Conservation (phyloP, 2,888 invertebrate genomes). For the Rhodophaea formosa region DNA sequence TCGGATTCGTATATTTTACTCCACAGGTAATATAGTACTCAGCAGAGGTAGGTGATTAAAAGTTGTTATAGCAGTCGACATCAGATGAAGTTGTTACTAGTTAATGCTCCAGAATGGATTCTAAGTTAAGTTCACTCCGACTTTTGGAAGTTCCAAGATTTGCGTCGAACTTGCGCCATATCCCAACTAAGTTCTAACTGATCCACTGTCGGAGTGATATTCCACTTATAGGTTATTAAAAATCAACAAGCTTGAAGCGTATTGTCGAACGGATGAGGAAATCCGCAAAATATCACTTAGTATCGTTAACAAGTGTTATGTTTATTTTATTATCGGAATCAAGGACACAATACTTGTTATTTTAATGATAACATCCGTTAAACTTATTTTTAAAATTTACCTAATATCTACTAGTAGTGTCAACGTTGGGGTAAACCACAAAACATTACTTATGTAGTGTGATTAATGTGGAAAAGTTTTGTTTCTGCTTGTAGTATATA, state of each 20-base stretch:
- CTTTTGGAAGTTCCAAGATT: slow-evolving; percentile 15
- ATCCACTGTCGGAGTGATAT: not conserved
- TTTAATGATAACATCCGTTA: too few species aligned
- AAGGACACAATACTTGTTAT: not conserved
- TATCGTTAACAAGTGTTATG: not conserved
- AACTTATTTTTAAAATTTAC: not conserved
- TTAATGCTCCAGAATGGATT: slow-evolving; percentile 7
- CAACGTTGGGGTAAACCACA: too few species aligned
- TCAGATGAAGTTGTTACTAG: slow-evolving; percentile 3
- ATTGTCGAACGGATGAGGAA: not conserved
- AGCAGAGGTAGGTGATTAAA: not conserved
- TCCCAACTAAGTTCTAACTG: not conserved
- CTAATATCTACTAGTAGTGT: not conserved
- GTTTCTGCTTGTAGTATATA: too few species aligned
- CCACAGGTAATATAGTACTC: not conserved
- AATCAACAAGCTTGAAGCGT: not conserved
- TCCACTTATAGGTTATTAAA: not conserved
- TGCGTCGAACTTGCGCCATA: slow-evolving; percentile 10
- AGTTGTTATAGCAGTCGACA: not conserved
- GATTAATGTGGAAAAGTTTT: too few species aligned
- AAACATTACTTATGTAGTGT: too few species aligned
- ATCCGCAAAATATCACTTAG: not conserved
- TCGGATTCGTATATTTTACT: not conserved
- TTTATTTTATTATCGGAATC: not conserved
- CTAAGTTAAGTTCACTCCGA: slow-evolving; percentile 4